Conservation (phyloP, 2,888 invertebrate species). For the Palloptera scutellata region DNA sequence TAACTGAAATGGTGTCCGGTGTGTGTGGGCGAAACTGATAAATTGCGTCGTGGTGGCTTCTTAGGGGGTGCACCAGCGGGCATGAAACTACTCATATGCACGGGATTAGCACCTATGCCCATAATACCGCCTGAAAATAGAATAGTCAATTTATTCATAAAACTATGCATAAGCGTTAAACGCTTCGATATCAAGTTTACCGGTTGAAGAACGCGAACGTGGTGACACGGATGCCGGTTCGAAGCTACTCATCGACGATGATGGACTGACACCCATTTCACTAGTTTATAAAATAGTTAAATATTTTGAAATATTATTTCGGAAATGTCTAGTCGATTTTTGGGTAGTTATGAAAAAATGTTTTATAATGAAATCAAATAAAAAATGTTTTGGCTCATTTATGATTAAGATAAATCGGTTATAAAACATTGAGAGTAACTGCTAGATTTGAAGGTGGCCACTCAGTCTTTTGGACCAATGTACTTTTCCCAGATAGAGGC, state of each 20-base stretch:
- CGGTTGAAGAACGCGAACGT: conserved; percentile 54
- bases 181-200: conserved; percentile 29
- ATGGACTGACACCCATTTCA: conserved; percentile 58
- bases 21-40: conserved; percentile 87
- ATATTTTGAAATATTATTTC: too few species aligned
- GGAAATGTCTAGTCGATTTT: too few species aligned
- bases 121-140: conserved; percentile 44
- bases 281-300: conserved; percentile 35
- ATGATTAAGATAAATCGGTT: too few species aligned
- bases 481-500: too few species aligned
- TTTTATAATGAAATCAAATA: too few species aligned
- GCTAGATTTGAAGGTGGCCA: too few species aligned
- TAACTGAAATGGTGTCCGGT: conserved; percentile 58
- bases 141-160: background rate
- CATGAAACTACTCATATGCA: conserved; percentile 53
- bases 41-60: conserved; percentile 86
- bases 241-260: conserved; percentile 61
- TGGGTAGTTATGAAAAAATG: too few species aligned
- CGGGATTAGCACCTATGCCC: conserved; percentile 36
- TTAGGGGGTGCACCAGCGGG: conserved; percentile 81
- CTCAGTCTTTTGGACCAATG: too few species aligned
- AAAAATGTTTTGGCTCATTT: too few species aligned
- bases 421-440: too few species aligned
- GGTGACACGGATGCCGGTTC: conserved; percentile 60
- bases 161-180: background rate